These are phyloP conservation scores for Lepus timidus DNA, from an alignment of 2,113 vertebrate genomes.

Conservation along the genomic window DNA sequence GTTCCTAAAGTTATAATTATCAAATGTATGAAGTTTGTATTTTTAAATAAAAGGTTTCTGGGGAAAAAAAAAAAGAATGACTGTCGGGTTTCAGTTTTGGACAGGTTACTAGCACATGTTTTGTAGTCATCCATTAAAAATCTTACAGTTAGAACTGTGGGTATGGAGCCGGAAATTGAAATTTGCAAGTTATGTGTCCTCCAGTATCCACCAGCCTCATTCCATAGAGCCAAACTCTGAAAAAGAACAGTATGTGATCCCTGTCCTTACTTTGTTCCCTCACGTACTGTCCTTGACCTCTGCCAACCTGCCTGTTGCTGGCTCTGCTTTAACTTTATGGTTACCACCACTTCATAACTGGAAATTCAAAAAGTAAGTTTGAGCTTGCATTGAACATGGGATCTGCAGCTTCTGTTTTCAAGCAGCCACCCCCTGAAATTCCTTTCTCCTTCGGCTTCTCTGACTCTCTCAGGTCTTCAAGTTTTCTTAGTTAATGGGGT, in stretches of 20 bases:
- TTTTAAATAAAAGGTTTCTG: too few relatives aligned
- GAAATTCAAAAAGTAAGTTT: neutral
- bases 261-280: neutral
- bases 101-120: neutral
- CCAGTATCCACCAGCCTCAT: neutral
- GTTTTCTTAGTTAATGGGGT: constrained; percentile 41
- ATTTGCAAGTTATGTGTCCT: neutral
- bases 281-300: neutral
- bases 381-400: neutral
- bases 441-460: neutral
- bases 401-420: neutral
- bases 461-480: constrained; percentile 3
- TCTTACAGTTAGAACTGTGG: neutral
- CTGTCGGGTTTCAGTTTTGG: neutral
- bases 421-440: neutral
- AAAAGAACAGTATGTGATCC: neutral
- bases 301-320: neutral
- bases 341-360: neutral
- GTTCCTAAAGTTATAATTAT: too few relatives aligned
- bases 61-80: too few relatives aligned
- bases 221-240: neutral
- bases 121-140: neutral
- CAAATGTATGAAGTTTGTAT: too few relatives aligned
- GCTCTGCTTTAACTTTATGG: neutral
- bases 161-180: neutral